Evolutionary conservation across 2,113 vertebrate species (phyloP).

Genomic region (Ophthalmolycus amberensis): DNA sequence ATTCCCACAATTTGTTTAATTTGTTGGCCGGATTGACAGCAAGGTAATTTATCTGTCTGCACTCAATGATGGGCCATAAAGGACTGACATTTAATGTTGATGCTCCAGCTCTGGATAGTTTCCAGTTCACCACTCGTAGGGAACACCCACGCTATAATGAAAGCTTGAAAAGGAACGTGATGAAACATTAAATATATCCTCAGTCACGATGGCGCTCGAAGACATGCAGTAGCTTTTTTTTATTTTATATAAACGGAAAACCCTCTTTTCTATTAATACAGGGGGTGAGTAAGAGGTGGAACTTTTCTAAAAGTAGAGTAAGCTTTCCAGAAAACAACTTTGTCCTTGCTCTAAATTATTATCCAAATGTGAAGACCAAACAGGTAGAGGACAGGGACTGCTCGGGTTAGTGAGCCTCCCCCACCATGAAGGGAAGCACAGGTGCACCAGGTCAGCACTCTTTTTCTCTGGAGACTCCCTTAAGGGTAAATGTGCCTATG

Average conservation of each 20-base stretch:
- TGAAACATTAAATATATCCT: constrained; percentile 86
- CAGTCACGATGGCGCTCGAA: constrained; percentile 87
- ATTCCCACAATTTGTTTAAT: constrained; percentile 82
- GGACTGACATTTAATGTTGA: constrained; percentile 86
- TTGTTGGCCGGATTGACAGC: constrained; percentile 87
- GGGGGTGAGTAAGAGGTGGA: constrained; percentile 5
- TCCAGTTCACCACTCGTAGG: constrained; percentile 93
- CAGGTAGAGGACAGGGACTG: constrained; percentile 57
- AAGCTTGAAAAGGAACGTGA: constrained; percentile 61
- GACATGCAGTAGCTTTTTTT: constrained; percentile 75
- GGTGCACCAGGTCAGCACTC: constrained; percentile 75
- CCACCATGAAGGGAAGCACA: constrained; percentile 65
- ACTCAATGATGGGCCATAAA: constrained; percentile 90
- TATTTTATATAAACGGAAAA: constrained; percentile 11
- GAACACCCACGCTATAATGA: constrained; percentile 83
- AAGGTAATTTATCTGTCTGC: constrained; percentile 87
- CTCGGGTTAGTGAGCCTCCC: constrained; percentile 34
- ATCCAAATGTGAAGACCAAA: constrained; percentile 43
- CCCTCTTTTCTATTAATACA: constrained; percentile 2
- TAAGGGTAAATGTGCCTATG: constrained; percentile 76
- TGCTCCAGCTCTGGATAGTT: constrained; percentile 87
- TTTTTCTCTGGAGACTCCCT: constrained; percentile 69
- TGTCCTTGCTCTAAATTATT: constrained; percentile 51
- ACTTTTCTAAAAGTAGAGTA: constrained; percentile 41
- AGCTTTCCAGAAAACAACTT: constrained; percentile 31